Percentiles rank a stretch among this genome's conserved stretches.
Conservation (phyloP, 2,888 invertebrate genomes). For the Bellardia bayeri region DNA sequence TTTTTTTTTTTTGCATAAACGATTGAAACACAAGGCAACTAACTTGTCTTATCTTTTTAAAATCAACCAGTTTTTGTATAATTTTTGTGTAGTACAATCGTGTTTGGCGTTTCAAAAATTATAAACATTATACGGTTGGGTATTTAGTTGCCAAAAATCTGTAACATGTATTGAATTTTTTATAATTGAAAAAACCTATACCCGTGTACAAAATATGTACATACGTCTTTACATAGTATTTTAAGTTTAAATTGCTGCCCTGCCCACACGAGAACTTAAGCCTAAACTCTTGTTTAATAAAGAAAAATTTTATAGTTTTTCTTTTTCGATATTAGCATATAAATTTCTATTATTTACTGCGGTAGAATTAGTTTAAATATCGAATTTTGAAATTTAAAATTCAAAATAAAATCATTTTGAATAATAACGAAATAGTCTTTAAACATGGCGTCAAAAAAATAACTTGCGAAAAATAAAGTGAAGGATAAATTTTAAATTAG, state of each 20-base stretch:
- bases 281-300: slow-evolving; percentile 2
- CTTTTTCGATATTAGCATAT: slow-evolving; percentile 30
- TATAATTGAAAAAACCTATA: neutral
- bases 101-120: slow-evolving; percentile 55
- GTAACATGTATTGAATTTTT: slow-evolving; percentile 64
- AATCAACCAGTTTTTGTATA: slow-evolving; percentile 44
- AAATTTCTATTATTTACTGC: slow-evolving; percentile 42
- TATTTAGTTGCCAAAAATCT: slow-evolving; percentile 63
- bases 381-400: slow-evolving; percentile 29
- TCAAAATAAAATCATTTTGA: slow-evolving; percentile 17
- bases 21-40: neutral
- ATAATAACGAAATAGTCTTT: slow-evolving; percentile 15
- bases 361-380: slow-evolving; percentile 33
- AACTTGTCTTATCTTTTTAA: slow-evolving; percentile 35
- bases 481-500: slow-evolving; percentile 18
- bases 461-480: slow-evolving; percentile 21
- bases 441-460: slow-evolving; percentile 32
- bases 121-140: neutral
- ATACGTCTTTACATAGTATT: neutral
- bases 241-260: neutral
- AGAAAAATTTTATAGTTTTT: slow-evolving; percentile 34
- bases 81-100: slow-evolving; percentile 48
- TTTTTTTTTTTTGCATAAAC: slow-evolving; percentile 4
- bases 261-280: slow-evolving; percentile 9
- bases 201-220: no score